Evolutionary conservation across 2,888 invertebrate genomes (phyloP), one percentile per base, ranked within the genome.

Genomic region (Ashinkailepas kermadecensis): DNA sequence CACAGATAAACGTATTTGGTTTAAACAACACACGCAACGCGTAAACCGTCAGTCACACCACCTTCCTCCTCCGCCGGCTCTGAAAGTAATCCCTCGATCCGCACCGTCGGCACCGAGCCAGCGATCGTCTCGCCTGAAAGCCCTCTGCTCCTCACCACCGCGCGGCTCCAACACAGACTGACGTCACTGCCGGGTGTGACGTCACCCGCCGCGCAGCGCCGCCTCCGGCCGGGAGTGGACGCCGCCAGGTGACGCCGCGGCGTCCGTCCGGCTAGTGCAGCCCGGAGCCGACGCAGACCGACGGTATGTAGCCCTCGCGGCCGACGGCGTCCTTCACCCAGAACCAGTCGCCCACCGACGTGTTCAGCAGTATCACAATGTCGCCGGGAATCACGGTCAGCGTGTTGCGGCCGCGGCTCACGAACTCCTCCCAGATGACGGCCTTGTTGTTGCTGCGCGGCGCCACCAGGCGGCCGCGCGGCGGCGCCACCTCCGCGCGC

Each of bases 371-470:
- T 58, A 78, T 58, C 78, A 78, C 78, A 58, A 78, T 78, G n/a
- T 78, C 78, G 21, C 78, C 78, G 12, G 39, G 57, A 21, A 23
- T 56, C 57, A 78, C 78, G 11, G 57, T 78, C 21, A 78, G 78
- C 57, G 78, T 78, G 78, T 78, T 70, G 18, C 70, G 70, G 25
- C 70, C 70, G 15, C 70, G 15, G 70, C 70, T 70, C 39, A 15
- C 39, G 39, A 70, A 70, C 15, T 15, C 70, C 6, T 70, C 39
- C 70, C 70, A 70, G 15, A 70, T 70, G 7, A 78, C 78, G 10
- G 78, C 78, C 78, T 78, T 78, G 78, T 78, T 78, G 57, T 78
- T 56, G 57, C 78, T 78, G 78, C 78, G 78, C 13, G 78, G 78
- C 21, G 78, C 78, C 78, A 78, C 56, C 57, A 78, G n/a, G 11